Evolutionary conservation across 2,888 invertebrate genomes (phyloP), one percentile per base, ranked within the genome.

Genomic region (Agriopis marginaria): DNA sequence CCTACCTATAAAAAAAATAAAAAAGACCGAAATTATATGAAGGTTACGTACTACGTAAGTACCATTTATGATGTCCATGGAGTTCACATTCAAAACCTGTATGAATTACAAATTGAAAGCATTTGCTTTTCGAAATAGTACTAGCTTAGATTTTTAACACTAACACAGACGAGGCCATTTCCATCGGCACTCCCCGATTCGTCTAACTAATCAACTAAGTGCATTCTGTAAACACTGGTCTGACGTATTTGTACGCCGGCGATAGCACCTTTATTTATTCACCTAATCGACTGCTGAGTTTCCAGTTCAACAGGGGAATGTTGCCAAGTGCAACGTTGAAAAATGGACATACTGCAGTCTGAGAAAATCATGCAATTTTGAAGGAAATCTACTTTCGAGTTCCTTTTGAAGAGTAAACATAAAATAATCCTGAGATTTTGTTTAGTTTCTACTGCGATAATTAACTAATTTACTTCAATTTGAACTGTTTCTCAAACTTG

Each of bases 261-360:
- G 68, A 68, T 58, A 72, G 68, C 68, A 65, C 56, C 47, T 64
- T 55, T 70, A 71, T 74, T 69, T 72, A 72, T 72, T 69, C 73
- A 73, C 59, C 58, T 71, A 70, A 60, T 70, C 53, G 61, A 56
- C 60, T 63, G 51, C 51, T 47, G 63, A 71, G 67, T 67, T 54
- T 42, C 63, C n/a, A 50, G 50, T 60, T n/a, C 23, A 40, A 53
- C 53, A 32, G 59, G 11, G 14, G 42, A 60, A 50, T 64, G 64
- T 55, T 61, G 68, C 64, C 64, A 61, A 42, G 51, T 64, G 61
- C 55, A 60, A 40, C 47, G 47, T 61, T 39, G 54, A 49, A 61
- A 56, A 51, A 53, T 62, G 39, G 17, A 42, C n/a, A 8, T 62
- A 50, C 39, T 10, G 17, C 49, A 39, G 3, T 40, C 12, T 9